Percentiles rank a stretch among this genome's conserved stretches.
phyloP scores from a whole-genome alignment of 92 coral and sea anemone genomes.

The Bergia puertoricense region DNA sequence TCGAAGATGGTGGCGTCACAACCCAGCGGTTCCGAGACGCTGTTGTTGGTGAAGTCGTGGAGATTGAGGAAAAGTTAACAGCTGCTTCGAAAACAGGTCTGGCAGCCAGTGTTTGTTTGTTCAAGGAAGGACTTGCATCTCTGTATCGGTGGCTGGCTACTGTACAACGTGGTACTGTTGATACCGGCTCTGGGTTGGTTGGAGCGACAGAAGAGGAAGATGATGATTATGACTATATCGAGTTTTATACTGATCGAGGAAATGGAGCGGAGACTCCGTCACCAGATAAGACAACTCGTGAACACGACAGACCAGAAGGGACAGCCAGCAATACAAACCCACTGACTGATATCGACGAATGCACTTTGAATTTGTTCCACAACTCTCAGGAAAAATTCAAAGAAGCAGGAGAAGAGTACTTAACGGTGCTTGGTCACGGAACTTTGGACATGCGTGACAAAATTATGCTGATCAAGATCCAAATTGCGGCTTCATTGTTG shows the following conservation, averaged over 20 bases:
- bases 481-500: constrained; percentile 53
- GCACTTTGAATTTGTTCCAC: background rate
- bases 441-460: constrained; percentile 41
- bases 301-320: background rate
- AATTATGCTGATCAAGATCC: constrained; percentile 42
- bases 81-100: constrained; percentile 12
- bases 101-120: constrained; percentile 22
- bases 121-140: constrained; percentile 13
- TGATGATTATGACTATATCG: constrained; percentile 34
- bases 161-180: background rate
- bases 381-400: constrained; percentile 24
- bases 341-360: background rate
- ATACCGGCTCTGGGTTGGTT: constrained; percentile 7
- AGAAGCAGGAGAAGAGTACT: constrained; percentile 11
- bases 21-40: constrained; percentile 12
- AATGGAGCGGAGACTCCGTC: background rate
- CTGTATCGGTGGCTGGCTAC: constrained; percentile 20
- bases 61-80: constrained; percentile 11
- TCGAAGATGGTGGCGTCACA: background rate
- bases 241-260: background rate
- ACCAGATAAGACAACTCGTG: background rate
- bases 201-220: constrained; percentile 30
- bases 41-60: background rate
- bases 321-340: background rate
- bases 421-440: constrained; percentile 38